Evolutionary conservation across 1,140 invertebrate genomes (phyloP).

Genomic region (Pogonus chalceus): DNA sequence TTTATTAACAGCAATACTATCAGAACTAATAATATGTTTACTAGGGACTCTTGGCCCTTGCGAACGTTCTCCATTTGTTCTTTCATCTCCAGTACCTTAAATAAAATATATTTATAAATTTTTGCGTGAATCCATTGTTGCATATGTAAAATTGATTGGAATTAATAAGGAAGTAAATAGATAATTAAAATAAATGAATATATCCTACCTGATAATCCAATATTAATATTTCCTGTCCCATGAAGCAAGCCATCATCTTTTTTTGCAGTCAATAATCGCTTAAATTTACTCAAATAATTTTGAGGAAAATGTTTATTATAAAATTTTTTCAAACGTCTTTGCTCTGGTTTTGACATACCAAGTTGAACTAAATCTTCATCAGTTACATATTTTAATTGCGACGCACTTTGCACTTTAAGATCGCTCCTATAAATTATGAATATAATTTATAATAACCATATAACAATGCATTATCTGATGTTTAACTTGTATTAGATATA

Average conservation of each 20-base stretch:
- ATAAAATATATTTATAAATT: not conserved
- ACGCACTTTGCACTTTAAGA: constrained; percentile 74
- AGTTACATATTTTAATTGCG: constrained; percentile 93
- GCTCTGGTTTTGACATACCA: constrained; percentile 92
- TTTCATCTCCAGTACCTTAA: not conserved
- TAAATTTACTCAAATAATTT: constrained; percentile 85
- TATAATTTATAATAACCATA: not conserved
- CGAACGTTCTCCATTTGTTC: not conserved
- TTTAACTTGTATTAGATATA: not conserved
- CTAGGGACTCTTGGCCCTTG: constrained; percentile 54
- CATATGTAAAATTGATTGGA: not conserved
- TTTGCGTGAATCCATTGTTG: not conserved
- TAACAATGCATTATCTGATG: not conserved
- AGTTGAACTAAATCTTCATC: constrained; percentile 85
- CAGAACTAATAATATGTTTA: constrained; percentile 92
- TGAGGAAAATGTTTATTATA: constrained; percentile 89
- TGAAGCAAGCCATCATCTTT: constrained; percentile 42
- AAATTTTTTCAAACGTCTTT: constrained; percentile 83
- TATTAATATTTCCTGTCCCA: constrained; percentile 16
- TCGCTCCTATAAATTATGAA: constrained; percentile 48
- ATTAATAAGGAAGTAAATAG: too few species aligned
- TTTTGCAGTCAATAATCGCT: constrained; percentile 56
- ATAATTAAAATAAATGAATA: too few species aligned
- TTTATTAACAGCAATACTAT: constrained; percentile 89
- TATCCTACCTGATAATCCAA: constrained; percentile 19